Evolutionary conservation across 2,797 vertebrate genomes (phyloP), one percentile per base, ranked within the genome.

Genomic region (Xenentodon cancila): DNA sequence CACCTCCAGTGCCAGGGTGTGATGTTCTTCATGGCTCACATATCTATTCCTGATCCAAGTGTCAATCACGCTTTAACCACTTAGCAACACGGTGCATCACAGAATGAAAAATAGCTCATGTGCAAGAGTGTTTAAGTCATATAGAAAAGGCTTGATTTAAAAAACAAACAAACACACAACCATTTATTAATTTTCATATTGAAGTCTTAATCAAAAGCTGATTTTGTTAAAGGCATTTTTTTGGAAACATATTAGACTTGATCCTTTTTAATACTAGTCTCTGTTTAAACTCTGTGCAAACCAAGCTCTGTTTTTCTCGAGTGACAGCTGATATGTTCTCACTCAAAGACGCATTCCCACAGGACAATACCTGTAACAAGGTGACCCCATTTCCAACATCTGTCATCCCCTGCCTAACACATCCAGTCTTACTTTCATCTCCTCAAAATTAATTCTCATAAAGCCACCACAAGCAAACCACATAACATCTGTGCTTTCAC

Each of bases 1-100:
- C 86, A 85, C 82, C 79, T 83, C 79, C 66, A 79, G 76, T 80
- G 73, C 65, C 82, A 75, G 84, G 79, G 83, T 89, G 90, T 84
- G 85, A 89, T 88, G 89, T 90, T 91, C 86, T 84, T 59, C 59
- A n/a, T 79, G 67, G 53, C 80, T 84, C 66, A 68, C 69, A 79
- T 65, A 85, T 87, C 85, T 91, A 91, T 91, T 90, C 88, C 79
- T 71, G 78, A 87, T 77, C 73, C 66, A 52, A 78, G 85, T 85
- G 85, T 68, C 90, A 87, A 77, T 90, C 89, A 87, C 82, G 78
- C 82, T 80, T 71, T 59, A 72, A 84, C 81, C 72, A 76, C 75
- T 48, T 58, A 59, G 76, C 79, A 86, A 79, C 81, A 52, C 43
- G 61, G 47, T 55, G 79, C 77, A 71, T 72, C 59, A 77, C 40